phyloP scores from a whole-genome alignment of 2,797 vertebrate genomes.

The Pseudomugil tenellus region DNA sequence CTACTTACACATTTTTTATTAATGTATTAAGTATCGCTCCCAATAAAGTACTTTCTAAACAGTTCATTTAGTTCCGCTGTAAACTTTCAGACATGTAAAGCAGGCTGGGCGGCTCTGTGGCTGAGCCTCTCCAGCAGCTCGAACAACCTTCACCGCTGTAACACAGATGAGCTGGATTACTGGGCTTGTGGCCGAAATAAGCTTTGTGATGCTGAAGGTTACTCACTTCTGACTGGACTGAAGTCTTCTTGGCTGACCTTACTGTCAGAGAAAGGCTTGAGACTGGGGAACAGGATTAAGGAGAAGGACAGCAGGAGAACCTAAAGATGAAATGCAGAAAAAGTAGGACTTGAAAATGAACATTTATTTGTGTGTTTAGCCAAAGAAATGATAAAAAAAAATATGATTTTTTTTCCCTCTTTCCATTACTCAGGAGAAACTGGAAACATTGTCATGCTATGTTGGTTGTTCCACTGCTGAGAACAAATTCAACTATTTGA shows the following conservation, averaged over 20 bases:
- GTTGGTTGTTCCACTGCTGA: too few relatives aligned
- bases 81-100: constrained; percentile 21
- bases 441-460: too few relatives aligned
- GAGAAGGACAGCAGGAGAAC: constrained; percentile 83
- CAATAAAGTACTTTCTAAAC: background rate
- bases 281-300: constrained; percentile 81
- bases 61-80: background rate
- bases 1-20: background rate
- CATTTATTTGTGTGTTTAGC: background rate
- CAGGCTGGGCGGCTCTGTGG: constrained; percentile 19
- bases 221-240: constrained; percentile 82
- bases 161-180: constrained; percentile 47
- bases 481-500: background rate
- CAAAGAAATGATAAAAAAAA: background rate
- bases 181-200: constrained; percentile 26
- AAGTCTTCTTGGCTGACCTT: constrained; percentile 83
- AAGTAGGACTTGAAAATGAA: constrained; percentile 1
- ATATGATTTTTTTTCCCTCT: too few relatives aligned
- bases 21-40: background rate
- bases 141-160: constrained; percentile 32
- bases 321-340: constrained; percentile 49
- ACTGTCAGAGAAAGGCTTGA: constrained; percentile 80
- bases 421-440: background rate
- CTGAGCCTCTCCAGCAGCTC: constrained; percentile 20
- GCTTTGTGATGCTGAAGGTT: constrained; percentile 30